These are phyloP conservation scores for pig (Sus scrofa) DNA, from an alignment of 2,113 vertebrate species.

Conservation along the genomic window T2T-Sscrofa CM000814.6:110451001-110451500, in stretches of 20 bases:
- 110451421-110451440: conserved; percentile 77
- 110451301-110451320: no score
- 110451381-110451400: conserved; percentile 69
- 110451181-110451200: conserved; percentile 4
- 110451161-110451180: not conserved
- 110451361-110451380: conserved; percentile 36
- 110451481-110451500: conserved; percentile 91
- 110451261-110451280: conserved; percentile 52
- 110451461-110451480: conserved; percentile 87
- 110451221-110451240: not conserved
- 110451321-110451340: no score
- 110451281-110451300: conserved; percentile 61
- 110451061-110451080: conserved; percentile 45
- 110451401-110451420: conserved; percentile 82
- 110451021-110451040: conserved; percentile 43
- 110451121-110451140: conserved; percentile 58
- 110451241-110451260: conserved; percentile 33
- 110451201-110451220: not conserved
- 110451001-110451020: conserved; percentile 64
- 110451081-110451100: conserved; percentile 62
- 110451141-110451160: conserved; percentile 59
- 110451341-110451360: conserved; percentile 33
- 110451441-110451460: conserved; percentile 89
- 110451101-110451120: conserved; percentile 51
- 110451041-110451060: conserved; percentile 67